Conservation (phyloP, 2,888 invertebrate genomes). For the Congeria kusceri region DNA sequence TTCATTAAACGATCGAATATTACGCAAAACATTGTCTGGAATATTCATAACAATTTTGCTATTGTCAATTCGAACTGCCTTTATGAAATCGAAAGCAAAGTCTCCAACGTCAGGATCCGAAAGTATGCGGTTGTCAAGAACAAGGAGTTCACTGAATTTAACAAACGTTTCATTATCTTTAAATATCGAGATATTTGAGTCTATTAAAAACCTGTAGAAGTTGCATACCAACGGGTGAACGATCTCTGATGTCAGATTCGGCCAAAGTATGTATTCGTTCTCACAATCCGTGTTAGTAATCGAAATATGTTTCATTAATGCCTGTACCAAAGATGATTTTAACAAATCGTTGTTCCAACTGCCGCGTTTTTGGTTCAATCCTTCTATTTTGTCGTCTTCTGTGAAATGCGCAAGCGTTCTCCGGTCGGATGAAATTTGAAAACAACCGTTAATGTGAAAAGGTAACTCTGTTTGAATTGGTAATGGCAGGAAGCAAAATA, state of each 20-base stretch:
- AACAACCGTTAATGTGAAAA: conserved; percentile 66
- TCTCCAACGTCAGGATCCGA: conserved; percentile 1
- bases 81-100: conserved; percentile 15
- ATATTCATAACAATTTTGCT: background rate
- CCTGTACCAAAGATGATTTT: conserved; percentile 25
- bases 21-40: background rate
- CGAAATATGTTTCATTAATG: conserved; percentile 33
- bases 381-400: conserved; percentile 71
- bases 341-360: conserved; percentile 45
- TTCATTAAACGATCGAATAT: background rate
- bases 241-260: background rate
- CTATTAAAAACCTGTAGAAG: background rate
- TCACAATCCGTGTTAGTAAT: conserved; percentile 7
- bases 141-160: background rate
- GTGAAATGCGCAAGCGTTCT: conserved; percentile 68
- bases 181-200: background rate
- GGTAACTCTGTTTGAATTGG: conserved; percentile 76
- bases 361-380: background rate
- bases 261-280: background rate
- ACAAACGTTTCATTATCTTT: background rate
- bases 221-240: background rate
- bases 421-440: conserved; percentile 72
- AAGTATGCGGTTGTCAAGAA: background rate
- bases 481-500: conserved; percentile 74
- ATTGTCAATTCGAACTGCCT: background rate